Base-by-base conservation (phyloP, 2,113 vertebrate species). In the Laticauda laticaudata region DNA sequence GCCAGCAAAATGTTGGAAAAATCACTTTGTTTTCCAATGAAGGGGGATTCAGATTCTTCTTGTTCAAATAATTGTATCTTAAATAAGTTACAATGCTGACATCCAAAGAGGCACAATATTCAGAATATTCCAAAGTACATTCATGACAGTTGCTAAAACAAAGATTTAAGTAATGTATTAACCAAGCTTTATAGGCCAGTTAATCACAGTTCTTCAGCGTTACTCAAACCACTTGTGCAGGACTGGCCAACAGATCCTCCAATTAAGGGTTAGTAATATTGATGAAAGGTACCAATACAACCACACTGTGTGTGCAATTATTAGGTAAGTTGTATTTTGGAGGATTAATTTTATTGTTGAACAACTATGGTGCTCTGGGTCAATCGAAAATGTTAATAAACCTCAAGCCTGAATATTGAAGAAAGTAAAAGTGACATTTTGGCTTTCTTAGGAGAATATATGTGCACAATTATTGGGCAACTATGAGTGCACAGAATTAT, bases 181-280 rank as follows among this genome's bases (percentile, higher is more conserved):
- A 53, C 10, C 9, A 53, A 53, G 48, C 8, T 51, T 51, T 51
- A 9, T 51, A 51, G 8, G 48, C 15, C 69, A 81, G 34, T 81
- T 39, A 39, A 81, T 21, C 34, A 3, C 18, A 39, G 69, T 7
- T 39, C 2, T 39, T 81, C 34, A 18, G 20, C 15, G 0, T 81
- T 39, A 39, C 18, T 43, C 34, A 21, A 43, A 81, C 18, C 39
- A 43, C 7, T 43, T 3, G 18, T 81, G 34, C 18, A 43, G 34
- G 3, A 81, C 18, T 21, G 34, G 18, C 34, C 34, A 43, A 18
- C 34, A 81, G 21, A 81, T 48, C 48, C 2, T 26, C 54, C 85
- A 93, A 21, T 14, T 89, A 92, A 93, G 53, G 26, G 39, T 93
- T 3, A 93, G 23, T 3, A 34, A 29, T 81, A 92, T 81, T 64